A percentile compares a stretch with the other conserved stretches of the same genome.
Conservation (phyloP, 2,797 vertebrate genomes). For the Crocodylus rhombifer region DNA sequence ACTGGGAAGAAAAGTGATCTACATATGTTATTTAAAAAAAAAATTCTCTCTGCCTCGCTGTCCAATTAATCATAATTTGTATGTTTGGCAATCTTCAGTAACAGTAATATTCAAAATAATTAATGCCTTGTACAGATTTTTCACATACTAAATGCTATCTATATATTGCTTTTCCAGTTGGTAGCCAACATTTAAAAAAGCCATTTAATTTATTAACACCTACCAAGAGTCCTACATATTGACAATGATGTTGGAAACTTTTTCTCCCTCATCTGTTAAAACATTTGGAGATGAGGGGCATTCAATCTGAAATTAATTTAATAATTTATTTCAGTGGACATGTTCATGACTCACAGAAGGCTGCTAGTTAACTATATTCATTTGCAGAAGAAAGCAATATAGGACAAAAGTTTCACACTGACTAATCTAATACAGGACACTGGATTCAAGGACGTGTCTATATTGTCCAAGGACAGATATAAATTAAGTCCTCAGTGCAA, state of each 20-base stretch:
- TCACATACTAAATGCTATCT: slow-evolving; percentile 19
- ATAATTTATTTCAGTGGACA: background rate
- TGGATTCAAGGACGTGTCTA: background rate
- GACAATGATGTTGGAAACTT: slow-evolving; percentile 6
- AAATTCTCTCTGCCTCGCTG: background rate
- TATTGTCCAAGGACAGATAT: fast-evolving
- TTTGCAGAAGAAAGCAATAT: background rate
- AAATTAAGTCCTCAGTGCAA: background rate
- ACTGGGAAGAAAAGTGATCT: background rate
- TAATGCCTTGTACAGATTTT: background rate
- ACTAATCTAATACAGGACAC: background rate
- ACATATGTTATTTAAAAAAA: background rate
- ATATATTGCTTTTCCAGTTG: slow-evolving; percentile 4
- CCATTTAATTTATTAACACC: slow-evolving; percentile 16
- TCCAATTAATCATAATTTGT: background rate
- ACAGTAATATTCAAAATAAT: no score
- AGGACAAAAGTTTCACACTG: background rate
- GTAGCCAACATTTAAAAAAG: background rate
- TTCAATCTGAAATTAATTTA: background rate
- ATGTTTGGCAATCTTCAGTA: background rate
- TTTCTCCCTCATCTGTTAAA: background rate
- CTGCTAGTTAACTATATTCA: background rate
- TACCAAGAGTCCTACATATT: background rate
- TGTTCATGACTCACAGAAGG: background rate
- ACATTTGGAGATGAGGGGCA: background rate